Evolutionary conservation across 2,888 invertebrate species (phyloP).

Genomic region (Electrophaes corylata): DNA sequence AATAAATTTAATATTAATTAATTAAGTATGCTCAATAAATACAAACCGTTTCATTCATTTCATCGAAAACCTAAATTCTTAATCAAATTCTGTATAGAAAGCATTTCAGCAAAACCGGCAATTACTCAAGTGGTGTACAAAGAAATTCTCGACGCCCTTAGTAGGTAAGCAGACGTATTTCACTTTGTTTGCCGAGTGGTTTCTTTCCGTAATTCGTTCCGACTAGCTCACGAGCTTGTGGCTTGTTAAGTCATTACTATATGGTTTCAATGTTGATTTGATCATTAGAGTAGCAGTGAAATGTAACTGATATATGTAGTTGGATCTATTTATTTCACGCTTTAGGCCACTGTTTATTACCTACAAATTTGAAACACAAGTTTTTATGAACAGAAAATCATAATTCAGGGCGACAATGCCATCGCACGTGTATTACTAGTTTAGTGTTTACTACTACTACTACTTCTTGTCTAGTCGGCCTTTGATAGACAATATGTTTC

Average conservation of each 20-base stretch:
- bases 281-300: background rate
- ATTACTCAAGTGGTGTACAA: constrained; percentile 34
- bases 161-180: constrained; percentile 33
- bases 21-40: background rate
- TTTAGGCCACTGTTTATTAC: no score
- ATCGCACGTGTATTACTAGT: background rate
- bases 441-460: no score
- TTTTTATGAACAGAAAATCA: background rate
- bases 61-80: constrained; percentile 19
- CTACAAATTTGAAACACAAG: background rate
- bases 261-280: background rate
- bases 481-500: background rate
- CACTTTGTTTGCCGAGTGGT: constrained; percentile 35
- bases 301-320: background rate
- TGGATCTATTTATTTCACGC: background rate
- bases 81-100: constrained; percentile 25
- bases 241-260: constrained; percentile 25
- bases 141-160: constrained; percentile 31
- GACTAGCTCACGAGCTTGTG: constrained; percentile 18
- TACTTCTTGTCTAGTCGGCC: background rate
- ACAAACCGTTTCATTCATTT: constrained; percentile 5
- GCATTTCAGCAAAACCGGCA: constrained; percentile 30
- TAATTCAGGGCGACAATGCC: no score
- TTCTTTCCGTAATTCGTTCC: constrained; percentile 36
- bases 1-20: background rate